phyloP scores from a whole-genome alignment of 2,113 vertebrate genomes.

The Charina bottae region DNA sequence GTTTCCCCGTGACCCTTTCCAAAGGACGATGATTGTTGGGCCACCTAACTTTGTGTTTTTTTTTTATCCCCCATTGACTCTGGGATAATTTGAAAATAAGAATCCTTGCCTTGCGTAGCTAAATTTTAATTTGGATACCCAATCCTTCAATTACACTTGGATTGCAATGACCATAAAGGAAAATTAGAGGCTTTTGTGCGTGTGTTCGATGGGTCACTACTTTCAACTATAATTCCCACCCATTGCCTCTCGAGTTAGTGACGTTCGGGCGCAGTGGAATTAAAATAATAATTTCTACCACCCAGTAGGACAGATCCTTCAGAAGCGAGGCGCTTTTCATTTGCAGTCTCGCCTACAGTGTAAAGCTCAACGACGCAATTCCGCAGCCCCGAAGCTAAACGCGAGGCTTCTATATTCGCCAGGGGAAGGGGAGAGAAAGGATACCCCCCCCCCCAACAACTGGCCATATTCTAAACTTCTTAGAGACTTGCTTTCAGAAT shows the following conservation, averaged over 20 bases:
- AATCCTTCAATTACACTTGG: neutral
- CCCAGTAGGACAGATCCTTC: neutral
- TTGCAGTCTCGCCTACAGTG: neutral
- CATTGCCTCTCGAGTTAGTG: neutral
- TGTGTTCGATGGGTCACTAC: neutral
- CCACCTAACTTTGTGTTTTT: neutral
- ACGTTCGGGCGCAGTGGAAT: neutral
- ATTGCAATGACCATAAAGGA: neutral
- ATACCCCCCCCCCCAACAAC: neutral
- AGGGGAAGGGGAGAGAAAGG: neutral
- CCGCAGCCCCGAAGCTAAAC: neutral
- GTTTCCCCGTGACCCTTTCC: neutral
- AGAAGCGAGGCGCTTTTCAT: neutral
- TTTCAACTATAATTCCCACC: neutral
- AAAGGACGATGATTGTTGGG: neutral
- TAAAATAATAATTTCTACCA: neutral
- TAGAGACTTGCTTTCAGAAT: neutral
- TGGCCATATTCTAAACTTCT: neutral
- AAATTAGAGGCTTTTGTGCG: neutral
- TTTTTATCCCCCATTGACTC: neutral
- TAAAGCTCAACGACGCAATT: neutral
- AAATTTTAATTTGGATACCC: neutral
- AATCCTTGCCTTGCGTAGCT: neutral
- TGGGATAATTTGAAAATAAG: neutral
- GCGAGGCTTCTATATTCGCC: neutral